Percentiles rank a stretch among this genome's conserved stretches.
Conservation (phyloP, 1,140 invertebrate species). For the Tetramorium simillimum region DNA sequence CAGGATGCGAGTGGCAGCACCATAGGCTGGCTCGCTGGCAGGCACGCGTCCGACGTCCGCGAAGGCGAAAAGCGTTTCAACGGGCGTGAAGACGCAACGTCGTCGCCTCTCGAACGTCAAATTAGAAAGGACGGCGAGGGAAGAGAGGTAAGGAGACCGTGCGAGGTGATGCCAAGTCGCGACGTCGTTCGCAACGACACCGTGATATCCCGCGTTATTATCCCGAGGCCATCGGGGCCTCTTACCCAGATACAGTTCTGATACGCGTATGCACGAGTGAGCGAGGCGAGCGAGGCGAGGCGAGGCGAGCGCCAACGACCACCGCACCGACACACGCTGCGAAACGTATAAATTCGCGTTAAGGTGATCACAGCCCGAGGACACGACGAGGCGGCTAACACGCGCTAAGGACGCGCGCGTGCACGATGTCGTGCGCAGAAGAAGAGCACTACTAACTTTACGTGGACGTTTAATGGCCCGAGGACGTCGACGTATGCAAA, state of each 20-base stretch:
- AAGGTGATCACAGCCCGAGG: conserved; percentile 64
- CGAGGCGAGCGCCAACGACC: conserved; percentile 15
- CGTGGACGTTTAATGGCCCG: conserved; percentile 62
- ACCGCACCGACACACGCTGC: conserved; percentile 34
- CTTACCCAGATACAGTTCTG: conserved; percentile 47
- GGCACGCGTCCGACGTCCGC: conserved; percentile 52
- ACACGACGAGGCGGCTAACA: conserved; percentile 56
- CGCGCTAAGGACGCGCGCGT: conserved; percentile 69
- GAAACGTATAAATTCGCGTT: conserved; percentile 61
- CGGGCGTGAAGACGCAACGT: conserved; percentile 42
- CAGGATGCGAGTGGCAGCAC: background rate
- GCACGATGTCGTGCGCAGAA: conserved; percentile 67
- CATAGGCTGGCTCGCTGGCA: background rate
- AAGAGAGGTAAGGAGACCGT: background rate
- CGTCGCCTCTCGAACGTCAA: conserved; percentile 55
- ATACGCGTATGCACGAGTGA: background rate
- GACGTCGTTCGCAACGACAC: conserved; percentile 49
- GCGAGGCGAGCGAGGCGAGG: background rate
- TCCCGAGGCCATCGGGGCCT: conserved; percentile 30
- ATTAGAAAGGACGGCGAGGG: conserved; percentile 27
- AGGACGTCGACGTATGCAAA: conserved; percentile 66
- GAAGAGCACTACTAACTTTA: conserved; percentile 64
- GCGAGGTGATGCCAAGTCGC: conserved; percentile 23
- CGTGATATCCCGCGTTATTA: conserved; percentile 37
- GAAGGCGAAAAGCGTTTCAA: conserved; percentile 17